A percentile compares a stretch with the other conserved stretches of the same genome.
These are phyloP conservation scores for Callyntrura sp. DNA, from an alignment of 2,888 invertebrate genomes.

Conservation along the genomic window DNA sequence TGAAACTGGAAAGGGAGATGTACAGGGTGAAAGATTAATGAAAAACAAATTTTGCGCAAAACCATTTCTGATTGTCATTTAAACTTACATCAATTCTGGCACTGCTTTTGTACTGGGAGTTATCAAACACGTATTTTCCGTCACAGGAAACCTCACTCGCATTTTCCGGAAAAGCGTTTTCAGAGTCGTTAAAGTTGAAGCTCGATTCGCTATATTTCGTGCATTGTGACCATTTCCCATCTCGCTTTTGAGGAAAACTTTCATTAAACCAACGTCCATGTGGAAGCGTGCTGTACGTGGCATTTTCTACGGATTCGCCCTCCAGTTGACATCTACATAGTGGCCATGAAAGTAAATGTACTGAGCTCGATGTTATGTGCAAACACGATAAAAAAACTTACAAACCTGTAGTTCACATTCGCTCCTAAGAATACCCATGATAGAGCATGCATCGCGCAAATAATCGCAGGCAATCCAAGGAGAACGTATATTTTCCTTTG, in stretches of 20 bases:
- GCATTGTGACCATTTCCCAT: constrained; percentile 87
- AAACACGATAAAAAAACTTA: background rate
- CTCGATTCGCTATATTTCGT: constrained; percentile 85
- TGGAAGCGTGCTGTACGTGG: constrained; percentile 86
- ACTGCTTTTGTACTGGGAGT: constrained; percentile 88
- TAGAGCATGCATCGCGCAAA: constrained; percentile 91
- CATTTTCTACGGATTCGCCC: constrained; percentile 86
- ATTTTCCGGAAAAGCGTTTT: constrained; percentile 16
- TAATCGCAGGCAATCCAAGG: constrained; percentile 89
- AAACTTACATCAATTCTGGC: constrained; percentile 88
- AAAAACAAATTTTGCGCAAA: no score
- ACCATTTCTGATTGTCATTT: no score
- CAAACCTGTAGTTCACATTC: constrained; percentile 88
- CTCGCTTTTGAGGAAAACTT: constrained; percentile 70
- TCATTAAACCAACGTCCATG: constrained; percentile 84
- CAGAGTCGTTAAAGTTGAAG: background rate
- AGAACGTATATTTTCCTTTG: constrained; percentile 90
- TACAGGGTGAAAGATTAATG: background rate
- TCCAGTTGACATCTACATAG: constrained; percentile 88
- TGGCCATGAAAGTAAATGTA: no score
- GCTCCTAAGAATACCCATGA: constrained; percentile 90
- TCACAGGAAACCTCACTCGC: constrained; percentile 85
- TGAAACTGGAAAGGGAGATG: constrained; percentile 87
- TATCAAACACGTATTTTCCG: constrained; percentile 88
- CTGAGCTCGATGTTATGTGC: no score